Evolutionary conservation across 2,888 invertebrate genomes (phyloP), one percentile per base, ranked within the genome.

Genomic region (Protula sp.): DNA sequence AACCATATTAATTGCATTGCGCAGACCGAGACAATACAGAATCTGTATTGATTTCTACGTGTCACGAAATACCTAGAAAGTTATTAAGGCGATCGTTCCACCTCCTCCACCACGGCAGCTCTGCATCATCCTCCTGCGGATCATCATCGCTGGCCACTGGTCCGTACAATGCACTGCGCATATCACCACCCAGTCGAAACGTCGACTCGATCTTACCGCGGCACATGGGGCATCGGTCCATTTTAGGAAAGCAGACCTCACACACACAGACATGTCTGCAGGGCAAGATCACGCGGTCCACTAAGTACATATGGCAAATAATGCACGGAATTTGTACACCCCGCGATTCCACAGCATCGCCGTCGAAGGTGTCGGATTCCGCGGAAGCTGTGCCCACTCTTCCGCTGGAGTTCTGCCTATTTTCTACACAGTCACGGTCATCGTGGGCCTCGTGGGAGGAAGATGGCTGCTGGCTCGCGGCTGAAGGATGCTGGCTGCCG

Each of bases 221-320:
- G 82, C 92, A 92, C 85, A 92, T 90, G 26, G 92, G 92, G 77
- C 92, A 92, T 69, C 89, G 87, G 78, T 90, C 89, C 67, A 92
- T 82, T 77, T 89, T 89, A 52, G 87, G 86, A 74, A 91, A 88
- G 76, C 92, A 92, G 52, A 87, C 84, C 28, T 88, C 87, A 79
- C 92, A 92, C 45, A 91, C 87, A 72, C 92, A 92, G 2, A 91
- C 90, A 82, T 92, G 92, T 24, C 90, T 78, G 83, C 92, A 92
- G 0, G 92, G 92, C 73, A 92, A 83, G 59, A 92, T 82, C 45
- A 90, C 92, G 67, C 90, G 85, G 0, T 89, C 89, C 57, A 91
- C 84, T 26, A 88, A 88, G 74, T 86, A 87, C 71, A 86, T 86
- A 73, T 91, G 89, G 82, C 92, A 92, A 70, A 92, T 91, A 65